phyloP scores from a whole-genome alignment of 2,113 vertebrate species.

The Takifugu bimaculatus region DNA sequence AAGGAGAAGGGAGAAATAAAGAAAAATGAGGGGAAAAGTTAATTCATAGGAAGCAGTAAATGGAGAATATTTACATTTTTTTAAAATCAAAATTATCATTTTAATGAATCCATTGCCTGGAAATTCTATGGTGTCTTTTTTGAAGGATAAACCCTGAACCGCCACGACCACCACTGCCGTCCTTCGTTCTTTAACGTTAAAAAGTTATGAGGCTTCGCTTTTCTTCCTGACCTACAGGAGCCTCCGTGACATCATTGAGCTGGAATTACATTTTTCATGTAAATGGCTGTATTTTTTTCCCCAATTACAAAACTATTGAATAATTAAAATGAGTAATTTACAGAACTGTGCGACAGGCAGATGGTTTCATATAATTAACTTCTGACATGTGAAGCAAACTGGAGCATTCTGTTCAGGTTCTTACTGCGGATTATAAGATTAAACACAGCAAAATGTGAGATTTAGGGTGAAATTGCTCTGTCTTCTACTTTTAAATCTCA shows the following conservation, averaged over 20 bases:
- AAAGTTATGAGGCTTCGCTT: constrained; percentile 23
- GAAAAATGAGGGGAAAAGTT: constrained; percentile 63
- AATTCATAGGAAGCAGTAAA: constrained; percentile 74
- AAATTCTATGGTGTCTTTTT: constrained; percentile 63
- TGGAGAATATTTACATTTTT: constrained; percentile 69
- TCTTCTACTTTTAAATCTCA: too few species aligned
- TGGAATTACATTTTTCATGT: background rate
- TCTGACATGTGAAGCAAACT: too few species aligned
- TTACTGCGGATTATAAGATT: too few species aligned
- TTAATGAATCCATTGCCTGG: constrained; percentile 72
- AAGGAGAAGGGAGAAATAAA: constrained; percentile 47
- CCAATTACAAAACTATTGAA: too few species aligned
- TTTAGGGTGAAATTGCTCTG: too few species aligned
- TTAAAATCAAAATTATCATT: constrained; percentile 77
- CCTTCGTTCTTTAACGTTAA: constrained; percentile 53
- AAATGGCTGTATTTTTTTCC: background rate
- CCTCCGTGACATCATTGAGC: constrained; percentile 18
- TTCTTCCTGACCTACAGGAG: constrained; percentile 7
- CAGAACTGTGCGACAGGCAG: too few species aligned
- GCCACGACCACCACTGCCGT: constrained; percentile 30
- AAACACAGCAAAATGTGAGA: too few species aligned
- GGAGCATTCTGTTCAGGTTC: too few species aligned
- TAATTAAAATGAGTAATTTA: too few species aligned
- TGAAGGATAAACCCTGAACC: constrained; percentile 66
- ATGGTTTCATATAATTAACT: too few species aligned